Evolutionary conservation across 2,888 invertebrate genomes (phyloP).

Genomic region (Brachylomia viminalis): DNA sequence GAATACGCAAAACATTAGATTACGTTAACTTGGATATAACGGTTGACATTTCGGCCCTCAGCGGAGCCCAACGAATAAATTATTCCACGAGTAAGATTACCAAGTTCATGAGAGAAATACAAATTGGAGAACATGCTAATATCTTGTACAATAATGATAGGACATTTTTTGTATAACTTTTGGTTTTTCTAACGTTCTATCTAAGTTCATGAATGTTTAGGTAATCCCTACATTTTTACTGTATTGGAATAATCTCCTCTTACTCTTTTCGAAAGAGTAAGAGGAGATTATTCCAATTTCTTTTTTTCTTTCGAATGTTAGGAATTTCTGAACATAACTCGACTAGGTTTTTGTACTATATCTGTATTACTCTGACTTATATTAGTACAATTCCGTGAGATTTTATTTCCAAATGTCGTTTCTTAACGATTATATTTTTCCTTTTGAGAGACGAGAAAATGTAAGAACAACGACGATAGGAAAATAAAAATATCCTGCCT

Average conservation of each 20-base stretch:
- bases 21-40: slow-evolving; percentile 45
- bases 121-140: slow-evolving; percentile 59
- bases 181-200: background rate
- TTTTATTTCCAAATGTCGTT: slow-evolving; percentile 3
- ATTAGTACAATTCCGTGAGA: background rate
- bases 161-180: slow-evolving; percentile 7
- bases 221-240: no score
- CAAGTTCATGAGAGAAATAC: slow-evolving; percentile 68
- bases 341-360: background rate
- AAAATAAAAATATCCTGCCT: background rate
- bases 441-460: background rate
- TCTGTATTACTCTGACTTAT: slow-evolving; percentile 14
- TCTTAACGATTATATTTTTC: background rate
- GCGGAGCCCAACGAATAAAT: slow-evolving; percentile 62
- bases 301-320: background rate
- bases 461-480: background rate
- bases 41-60: slow-evolving; percentile 51
- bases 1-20: slow-evolving; percentile 43
- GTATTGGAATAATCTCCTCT: no score
- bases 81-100: slow-evolving; percentile 69
- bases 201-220: background rate
- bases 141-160: slow-evolving; percentile 31
- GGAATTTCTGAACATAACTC: slow-evolving; percentile 11
- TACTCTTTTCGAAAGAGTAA: no score
- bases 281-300: background rate